Base-by-base conservation (phyloP, 2,888 invertebrate genomes). In the Endotricha flammealis region DNA sequence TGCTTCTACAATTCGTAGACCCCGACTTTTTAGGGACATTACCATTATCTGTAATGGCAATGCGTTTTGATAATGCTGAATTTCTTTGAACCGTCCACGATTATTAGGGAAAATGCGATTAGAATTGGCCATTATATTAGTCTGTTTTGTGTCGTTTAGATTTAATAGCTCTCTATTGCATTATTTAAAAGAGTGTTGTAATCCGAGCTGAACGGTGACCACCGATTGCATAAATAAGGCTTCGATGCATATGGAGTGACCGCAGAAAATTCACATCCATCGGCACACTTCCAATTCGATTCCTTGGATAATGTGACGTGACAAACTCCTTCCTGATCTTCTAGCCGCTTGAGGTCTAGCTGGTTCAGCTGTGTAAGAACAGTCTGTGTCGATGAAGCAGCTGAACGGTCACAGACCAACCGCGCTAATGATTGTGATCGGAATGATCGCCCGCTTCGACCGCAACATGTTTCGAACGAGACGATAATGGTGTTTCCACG, bases 41-140 rank as follows among this genome's bases (percentile, higher is more conserved):
- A 78, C 80, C 83, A 74, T 85, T 82, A 83, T 70, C 64, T 71
- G 69, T 78, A 80, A 85, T 82, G 82, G 82, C 64, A 72, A 72
- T 77, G 75, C 74, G 77, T 82, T 83, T 75, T 83, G 80, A 81
- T 83, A 85, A 82, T 78, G 76, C 70, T 54, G 54, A 76, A 74
- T 80, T 79, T 77, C 69, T 80, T 71, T 80, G 77, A n/a, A n/a
- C n/a, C n/a, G n/a, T n/a, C n/a, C 64, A 64, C 70, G 70, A 74
- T 73, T 79, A 73, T 75, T 72, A 67, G 67, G 69, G 64, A 70
- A 34, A 68, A 74, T 59, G 62, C 52, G 57, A 62, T 50, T 64
- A 57, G 53, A 52, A 70, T 69, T 63, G 46, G 52, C 62, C 50
- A 59, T 77, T 70, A 64, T 52, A 57, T 60, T 53, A 53, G 57